Percentiles rank a stretch among this genome's conserved stretches.
These are phyloP conservation scores for Chrysotoxum bicinctum DNA, from an alignment of 2,888 invertebrate genomes.

Conservation along the genomic window DNA sequence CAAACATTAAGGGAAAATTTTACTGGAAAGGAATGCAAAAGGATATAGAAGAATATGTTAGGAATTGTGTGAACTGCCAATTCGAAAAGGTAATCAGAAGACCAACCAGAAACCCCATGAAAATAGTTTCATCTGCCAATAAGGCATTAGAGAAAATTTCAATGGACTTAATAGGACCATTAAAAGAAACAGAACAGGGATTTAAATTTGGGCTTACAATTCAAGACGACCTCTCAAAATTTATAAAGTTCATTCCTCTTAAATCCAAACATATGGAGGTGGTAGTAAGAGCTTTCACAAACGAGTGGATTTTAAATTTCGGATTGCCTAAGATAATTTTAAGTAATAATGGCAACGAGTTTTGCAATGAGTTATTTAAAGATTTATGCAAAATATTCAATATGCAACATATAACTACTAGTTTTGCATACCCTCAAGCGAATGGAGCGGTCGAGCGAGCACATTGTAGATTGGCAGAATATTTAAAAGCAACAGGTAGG, in stretches of 20 bases:
- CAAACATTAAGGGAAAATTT: too few relatives aligned
- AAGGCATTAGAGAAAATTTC: too few relatives aligned
- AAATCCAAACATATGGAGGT: too few relatives aligned
- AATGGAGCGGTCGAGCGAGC: conserved; percentile 9
- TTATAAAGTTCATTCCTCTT: too few relatives aligned
- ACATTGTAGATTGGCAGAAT: conserved; percentile 8
- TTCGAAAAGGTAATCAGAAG: too few relatives aligned
- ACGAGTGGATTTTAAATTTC: conserved; percentile 12
- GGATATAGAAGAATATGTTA: too few relatives aligned
- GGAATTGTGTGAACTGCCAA: too few relatives aligned
- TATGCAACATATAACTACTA: not conserved
- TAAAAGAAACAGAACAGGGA: conserved; percentile 5
- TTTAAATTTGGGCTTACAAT: conserved; percentile 22
- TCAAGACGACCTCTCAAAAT: conserved; percentile 1
- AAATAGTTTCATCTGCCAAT: too few relatives aligned
- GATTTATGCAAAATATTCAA: conserved; percentile 5
- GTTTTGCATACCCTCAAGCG: conserved; percentile 3
- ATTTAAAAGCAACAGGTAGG: conserved; percentile 9
- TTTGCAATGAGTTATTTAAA: conserved; percentile 11
- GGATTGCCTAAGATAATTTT: not conserved
- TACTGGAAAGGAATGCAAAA: too few relatives aligned
- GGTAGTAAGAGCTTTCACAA: not conserved
- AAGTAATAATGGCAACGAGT: conserved; percentile 1
- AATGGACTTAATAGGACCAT: too few relatives aligned
- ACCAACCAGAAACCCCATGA: too few relatives aligned